phyloP scores from a whole-genome alignment of 2,888 invertebrate species.

The Ypsolopha scabrella region DNA sequence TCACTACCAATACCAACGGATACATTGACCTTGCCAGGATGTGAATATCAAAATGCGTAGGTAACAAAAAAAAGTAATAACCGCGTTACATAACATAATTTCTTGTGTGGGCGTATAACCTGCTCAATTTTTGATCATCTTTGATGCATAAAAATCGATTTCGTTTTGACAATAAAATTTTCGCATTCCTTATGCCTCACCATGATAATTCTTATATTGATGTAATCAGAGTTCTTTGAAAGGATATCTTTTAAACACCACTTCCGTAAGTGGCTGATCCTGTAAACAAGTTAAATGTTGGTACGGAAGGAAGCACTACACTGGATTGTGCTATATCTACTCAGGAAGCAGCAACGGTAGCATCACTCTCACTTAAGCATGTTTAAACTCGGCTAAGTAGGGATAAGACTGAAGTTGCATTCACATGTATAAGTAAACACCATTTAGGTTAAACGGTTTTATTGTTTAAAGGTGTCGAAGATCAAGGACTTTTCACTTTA shows the following conservation, averaged over 20 bases:
- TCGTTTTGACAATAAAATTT: too few species aligned
- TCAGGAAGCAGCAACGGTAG: constrained; percentile 40
- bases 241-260: background rate
- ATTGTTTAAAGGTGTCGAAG: background rate
- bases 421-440: constrained; percentile 6
- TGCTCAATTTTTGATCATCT: background rate
- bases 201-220: too few species aligned
- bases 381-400: constrained; percentile 42
- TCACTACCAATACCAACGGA: constrained; percentile 40
- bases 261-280: constrained; percentile 51
- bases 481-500: background rate
- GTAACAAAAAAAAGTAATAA: background rate
- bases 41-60: constrained; percentile 18
- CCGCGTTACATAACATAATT: background rate
- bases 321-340: constrained; percentile 48
- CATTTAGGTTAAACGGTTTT: background rate
- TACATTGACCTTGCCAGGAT: constrained; percentile 47
- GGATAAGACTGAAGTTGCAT: constrained; percentile 40
- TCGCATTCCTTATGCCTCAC: too few species aligned
- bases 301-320: constrained; percentile 61
- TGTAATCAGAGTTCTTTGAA: too few species aligned
- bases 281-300: constrained; percentile 28
- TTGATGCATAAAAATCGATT: too few species aligned
- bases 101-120: background rate
- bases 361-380: constrained; percentile 36